Conservation (phyloP, 2,113 vertebrate species). For the Petrocephalus zakoni region DNA sequence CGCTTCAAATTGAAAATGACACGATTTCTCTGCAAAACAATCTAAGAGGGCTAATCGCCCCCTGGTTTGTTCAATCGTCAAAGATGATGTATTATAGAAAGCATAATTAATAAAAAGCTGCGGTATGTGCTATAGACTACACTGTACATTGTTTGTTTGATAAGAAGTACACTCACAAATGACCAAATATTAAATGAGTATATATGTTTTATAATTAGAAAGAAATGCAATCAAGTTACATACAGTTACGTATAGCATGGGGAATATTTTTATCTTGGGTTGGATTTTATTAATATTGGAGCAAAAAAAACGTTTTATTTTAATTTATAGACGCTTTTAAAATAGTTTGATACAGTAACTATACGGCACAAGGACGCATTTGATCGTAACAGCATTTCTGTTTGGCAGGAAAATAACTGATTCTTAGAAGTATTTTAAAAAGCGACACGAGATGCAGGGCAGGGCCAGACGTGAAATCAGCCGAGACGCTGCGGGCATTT, state of each 20-base stretch:
- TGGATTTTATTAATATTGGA: not conserved
- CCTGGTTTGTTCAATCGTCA: not conserved
- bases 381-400: not conserved
- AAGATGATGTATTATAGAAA: not conserved
- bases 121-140: not conserved
- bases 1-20: not conserved
- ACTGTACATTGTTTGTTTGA: not conserved
- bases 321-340: not conserved
- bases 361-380: not conserved
- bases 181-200: not conserved
- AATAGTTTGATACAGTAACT: not conserved
- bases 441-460: not conserved
- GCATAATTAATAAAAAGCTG: not conserved
- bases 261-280: not conserved
- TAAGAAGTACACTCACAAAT: not conserved
- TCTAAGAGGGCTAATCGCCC: not conserved
- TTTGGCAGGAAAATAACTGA: not conserved
- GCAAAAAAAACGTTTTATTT: not conserved
- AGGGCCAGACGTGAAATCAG: conserved; percentile 5
- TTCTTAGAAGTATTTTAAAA: not conserved
- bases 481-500: not conserved
- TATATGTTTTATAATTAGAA: not conserved
- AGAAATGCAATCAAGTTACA: not conserved
- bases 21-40: not conserved
- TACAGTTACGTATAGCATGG: not conserved